A percentile compares a stretch with the other conserved stretches of the same genome.
Evolutionary conservation across 1,140 invertebrate species (phyloP).

Genomic region (Goniozus legneri): DNA sequence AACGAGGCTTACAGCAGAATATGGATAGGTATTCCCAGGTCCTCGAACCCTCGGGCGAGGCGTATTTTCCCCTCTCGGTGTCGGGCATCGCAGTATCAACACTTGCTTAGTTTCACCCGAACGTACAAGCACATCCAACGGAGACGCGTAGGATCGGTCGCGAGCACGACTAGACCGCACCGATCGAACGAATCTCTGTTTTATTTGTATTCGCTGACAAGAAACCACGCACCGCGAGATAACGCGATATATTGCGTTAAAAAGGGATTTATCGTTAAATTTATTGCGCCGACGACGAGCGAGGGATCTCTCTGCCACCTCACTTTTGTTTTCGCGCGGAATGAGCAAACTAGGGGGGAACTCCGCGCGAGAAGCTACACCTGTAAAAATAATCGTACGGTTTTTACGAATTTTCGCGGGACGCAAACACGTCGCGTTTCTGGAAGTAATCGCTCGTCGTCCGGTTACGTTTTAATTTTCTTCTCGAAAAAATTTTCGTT

Average conservation of each 20-base stretch:
- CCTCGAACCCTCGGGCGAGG: conserved; percentile 19
- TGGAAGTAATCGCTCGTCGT: too few relatives aligned
- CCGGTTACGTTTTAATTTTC: too few relatives aligned
- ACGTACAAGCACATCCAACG: neutral
- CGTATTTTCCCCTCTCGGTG: conserved; percentile 20
- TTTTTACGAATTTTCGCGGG: too few relatives aligned
- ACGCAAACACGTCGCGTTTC: too few relatives aligned
- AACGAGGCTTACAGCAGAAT: conserved; percentile 19
- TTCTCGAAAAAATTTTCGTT: too few relatives aligned
- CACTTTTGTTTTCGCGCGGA: too few relatives aligned
- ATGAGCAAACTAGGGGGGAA: too few relatives aligned
- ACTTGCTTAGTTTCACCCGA: conserved; percentile 4
- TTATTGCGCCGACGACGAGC: neutral
- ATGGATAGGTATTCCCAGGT: conserved; percentile 24
- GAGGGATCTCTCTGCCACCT: too few relatives aligned
- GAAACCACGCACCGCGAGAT: too few relatives aligned
- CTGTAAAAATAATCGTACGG: too few relatives aligned
- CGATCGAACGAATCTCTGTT: neutral
- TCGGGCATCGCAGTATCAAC: neutral
- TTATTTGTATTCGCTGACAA: neutral
- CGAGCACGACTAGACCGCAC: neutral
- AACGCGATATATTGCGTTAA: too few relatives aligned
- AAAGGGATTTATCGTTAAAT: neutral
- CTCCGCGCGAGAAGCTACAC: too few relatives aligned
- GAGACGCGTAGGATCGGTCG: neutral